Base-by-base conservation (phyloP, 2,888 invertebrate species). In the Ferdinandea cuprea region DNA sequence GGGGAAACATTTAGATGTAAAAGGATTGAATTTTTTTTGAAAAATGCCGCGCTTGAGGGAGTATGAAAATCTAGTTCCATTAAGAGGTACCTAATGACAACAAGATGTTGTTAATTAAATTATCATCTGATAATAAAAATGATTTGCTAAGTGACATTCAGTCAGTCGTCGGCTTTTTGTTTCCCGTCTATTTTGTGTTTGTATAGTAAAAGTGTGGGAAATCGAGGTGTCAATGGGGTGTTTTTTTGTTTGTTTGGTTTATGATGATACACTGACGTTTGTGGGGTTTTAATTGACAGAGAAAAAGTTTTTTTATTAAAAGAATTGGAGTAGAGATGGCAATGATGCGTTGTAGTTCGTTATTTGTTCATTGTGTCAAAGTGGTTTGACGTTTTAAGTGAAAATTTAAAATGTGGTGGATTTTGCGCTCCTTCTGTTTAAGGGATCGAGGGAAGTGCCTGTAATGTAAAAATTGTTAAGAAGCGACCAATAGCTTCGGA, bases 91-190 rank as follows among this genome's bases (percentile, higher is more conserved):
- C 25, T 25, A 61, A 59, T 59, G 68, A 59, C 7, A 37, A 58
- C 54, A 66, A 32, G 25, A 42, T 81, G 81, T 66, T 81, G 76
- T 71, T 81, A 76, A 81, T 81, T 81, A 72, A 81, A 72, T 81
- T 76, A 81, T 66, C 52, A 81, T 66, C 52, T 40, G 30, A 72
- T 65, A 48, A 32, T 77, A 66, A 71, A 56, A 74, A 61, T 25
- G 50, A 69, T 80, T 71, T 59, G 69, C 50, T 69, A 44, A 44
- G 44, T 59, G 48, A 21, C 44, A 44, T 44, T 44, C 15, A n/a
- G n/a, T 13, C 32, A n/a, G 25, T 59, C 17, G 15, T 65, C 40
- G 42, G 15, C 19, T 68, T 48, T 37, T n/a, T 35, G 46, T 17
- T 11, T 30, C n/a, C n/a, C n/a, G n/a, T 37, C 37, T 15, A 6